A percentile compares a stretch with the other conserved stretches of the same genome.
Conservation (phyloP, 2,113 vertebrate genomes). For the Pelmatolapia mariae region DNA sequence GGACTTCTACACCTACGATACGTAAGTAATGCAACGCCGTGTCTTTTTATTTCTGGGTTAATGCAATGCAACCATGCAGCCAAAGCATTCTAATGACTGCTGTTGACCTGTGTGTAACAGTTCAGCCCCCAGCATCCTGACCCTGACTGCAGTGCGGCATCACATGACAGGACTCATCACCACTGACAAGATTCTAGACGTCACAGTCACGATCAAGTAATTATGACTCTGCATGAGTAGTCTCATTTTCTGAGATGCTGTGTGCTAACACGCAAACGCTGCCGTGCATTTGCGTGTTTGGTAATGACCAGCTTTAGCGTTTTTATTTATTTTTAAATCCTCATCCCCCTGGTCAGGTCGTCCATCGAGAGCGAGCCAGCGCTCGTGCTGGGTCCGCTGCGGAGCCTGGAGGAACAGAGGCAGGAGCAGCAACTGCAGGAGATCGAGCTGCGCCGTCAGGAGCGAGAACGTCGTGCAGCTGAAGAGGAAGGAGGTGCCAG, state of each 20-base stretch:
- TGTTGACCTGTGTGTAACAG: conserved; percentile 63
- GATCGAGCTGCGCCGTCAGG: conserved; percentile 83
- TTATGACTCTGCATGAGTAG: background rate
- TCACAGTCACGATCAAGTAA: conserved; percentile 95
- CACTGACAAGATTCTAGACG: conserved; percentile 91
- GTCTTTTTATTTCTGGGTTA: background rate
- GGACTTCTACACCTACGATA: conserved; percentile 93
- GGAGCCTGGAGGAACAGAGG: conserved; percentile 83
- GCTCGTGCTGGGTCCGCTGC: conserved; percentile 90
- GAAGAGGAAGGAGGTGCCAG: conserved; percentile 67
- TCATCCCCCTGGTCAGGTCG: conserved; percentile 68
- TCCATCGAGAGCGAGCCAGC: conserved; percentile 97
- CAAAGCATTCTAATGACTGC: background rate
- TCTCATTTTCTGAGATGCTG: background rate
- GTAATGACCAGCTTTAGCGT: background rate
- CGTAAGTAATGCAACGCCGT: conserved; percentile 73
- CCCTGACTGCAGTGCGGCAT: conserved; percentile 91
- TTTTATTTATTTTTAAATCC: background rate
- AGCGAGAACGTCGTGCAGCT: conserved; percentile 77
- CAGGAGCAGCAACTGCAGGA: conserved; percentile 91
- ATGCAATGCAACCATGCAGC: background rate
- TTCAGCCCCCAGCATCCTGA: conserved; percentile 91
- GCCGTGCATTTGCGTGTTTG: background rate
- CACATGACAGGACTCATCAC: conserved; percentile 91
- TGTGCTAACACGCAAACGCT: background rate